Evolutionary conservation across 2,888 invertebrate genomes (phyloP), one percentile per base, ranked within the genome.

Genomic region (Rhamphomyia laevipes): DNA sequence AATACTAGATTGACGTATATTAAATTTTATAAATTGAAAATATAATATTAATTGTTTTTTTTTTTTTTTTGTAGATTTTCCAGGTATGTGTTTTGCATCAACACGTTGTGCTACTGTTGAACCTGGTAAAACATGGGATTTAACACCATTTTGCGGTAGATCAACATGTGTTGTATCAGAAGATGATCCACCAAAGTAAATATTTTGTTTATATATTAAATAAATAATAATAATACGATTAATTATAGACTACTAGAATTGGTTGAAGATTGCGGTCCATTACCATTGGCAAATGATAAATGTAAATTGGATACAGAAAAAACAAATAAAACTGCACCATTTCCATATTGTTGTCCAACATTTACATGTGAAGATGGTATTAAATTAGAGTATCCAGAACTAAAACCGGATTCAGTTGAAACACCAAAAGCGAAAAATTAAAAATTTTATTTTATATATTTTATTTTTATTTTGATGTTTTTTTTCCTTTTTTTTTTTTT

Each of bases 101-200:
- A 92, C 91, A 49, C 80, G 81, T 50, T 92, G 91, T 70, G 86
- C 88, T 38, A 91, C 90, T 13, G 83, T 90, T 47, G 88, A 89
- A 65, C 86, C 88, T 3, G 84, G 83, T 53, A 82, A 88, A 71
- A 75, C 82, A 51, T 91, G 91, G 91, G 89, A 89, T 48, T 70
- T 91, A 59, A 75, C 84, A 3, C 91, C 91, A 6, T 91, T 91
- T 82, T 91, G 91, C 63, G 91, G 91, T n/a, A 81, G 86, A 57
- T 87, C 88, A 60, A 88, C 87, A 48, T 91, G 91, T 72, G 85
- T 89, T 4, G 76, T 82, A 58, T 82, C 83, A 57, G 85, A 87
- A 56, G 85, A 87, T 64, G 75, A 77, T 56, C 80, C 84, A 31
- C 80, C 82, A 35, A 70, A 68, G 70, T 70, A 62, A 50, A 35